Conservation (phyloP, 2,113 vertebrate genomes). For the Pterocles orientalis region DNA sequence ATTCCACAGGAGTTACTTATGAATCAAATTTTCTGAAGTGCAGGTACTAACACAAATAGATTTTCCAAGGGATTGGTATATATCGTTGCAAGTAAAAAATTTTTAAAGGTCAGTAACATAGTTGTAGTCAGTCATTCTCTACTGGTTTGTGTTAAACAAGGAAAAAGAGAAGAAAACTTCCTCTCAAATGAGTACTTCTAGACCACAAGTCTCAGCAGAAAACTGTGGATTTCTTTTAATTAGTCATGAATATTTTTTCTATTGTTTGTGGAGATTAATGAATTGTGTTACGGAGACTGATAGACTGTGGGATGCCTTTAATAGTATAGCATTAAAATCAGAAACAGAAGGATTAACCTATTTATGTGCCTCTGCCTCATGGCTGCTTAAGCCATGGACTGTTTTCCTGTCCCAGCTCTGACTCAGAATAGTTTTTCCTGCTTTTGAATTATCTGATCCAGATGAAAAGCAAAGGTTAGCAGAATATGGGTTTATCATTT, state of each 20-base stretch:
- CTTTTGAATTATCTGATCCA: not conserved
- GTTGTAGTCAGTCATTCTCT: not conserved
- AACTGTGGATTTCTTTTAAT: not conserved
- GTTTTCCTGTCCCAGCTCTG: not conserved
- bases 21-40: not conserved
- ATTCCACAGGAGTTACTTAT: not conserved
- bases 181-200: not conserved
- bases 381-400: not conserved
- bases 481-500: not conserved
- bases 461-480: not conserved
- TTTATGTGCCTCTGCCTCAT: not conserved
- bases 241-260: not conserved
- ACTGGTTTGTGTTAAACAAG: not conserved
- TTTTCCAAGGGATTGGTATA: not conserved
- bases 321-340: not conserved
- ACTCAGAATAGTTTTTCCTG: not conserved
- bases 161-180: not conserved
- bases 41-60: not conserved
- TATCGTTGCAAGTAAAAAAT: not conserved
- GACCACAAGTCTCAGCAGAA: not conserved
- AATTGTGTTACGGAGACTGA: not conserved
- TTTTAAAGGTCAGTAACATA: not conserved
- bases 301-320: not conserved
- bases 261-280: not conserved
- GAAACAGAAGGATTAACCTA: not conserved